Conservation (phyloP, 2,797 vertebrate genomes). For the Steatocranus sp. region DNA sequence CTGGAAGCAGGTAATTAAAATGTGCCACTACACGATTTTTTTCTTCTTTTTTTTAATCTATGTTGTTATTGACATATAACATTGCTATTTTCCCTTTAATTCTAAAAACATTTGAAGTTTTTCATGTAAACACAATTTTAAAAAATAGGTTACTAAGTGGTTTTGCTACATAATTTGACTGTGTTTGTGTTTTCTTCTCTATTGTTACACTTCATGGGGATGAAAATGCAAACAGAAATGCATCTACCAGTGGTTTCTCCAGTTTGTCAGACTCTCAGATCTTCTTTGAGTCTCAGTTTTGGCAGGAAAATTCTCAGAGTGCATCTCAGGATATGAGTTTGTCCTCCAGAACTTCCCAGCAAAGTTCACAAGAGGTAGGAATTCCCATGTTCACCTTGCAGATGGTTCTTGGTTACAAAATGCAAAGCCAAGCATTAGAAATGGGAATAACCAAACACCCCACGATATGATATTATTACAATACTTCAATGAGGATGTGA, state of each 20-base stretch:
- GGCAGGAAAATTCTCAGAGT: conserved; percentile 80
- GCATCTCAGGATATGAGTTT: conserved; percentile 77
- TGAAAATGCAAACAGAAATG: conserved; percentile 29
- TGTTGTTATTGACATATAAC: neutral
- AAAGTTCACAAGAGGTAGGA: conserved; percentile 86
- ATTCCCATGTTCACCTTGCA: neutral
- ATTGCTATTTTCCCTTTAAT: neutral
- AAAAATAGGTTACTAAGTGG: neutral
- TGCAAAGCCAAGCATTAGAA: neutral
- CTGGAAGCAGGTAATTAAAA: conserved; percentile 59
- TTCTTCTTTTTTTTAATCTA: neutral
- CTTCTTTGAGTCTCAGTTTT: conserved; percentile 88
- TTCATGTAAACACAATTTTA: neutral
- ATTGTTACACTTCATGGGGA: neutral
- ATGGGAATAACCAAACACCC: neutral
- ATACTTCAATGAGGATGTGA: neutral
- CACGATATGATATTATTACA: neutral
- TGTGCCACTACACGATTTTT: neutral
- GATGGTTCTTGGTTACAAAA: neutral
- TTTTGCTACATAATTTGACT: neutral
- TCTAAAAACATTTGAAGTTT: neutral
- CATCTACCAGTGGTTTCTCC: conserved; percentile 56
- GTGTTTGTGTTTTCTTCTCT: neutral
- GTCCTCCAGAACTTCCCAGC: conserved; percentile 74
- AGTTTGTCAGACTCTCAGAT: conserved; percentile 87